Evolutionary conservation across 2,113 vertebrate genomes (phyloP), one percentile per base, ranked within the genome.

Genomic region (Neopipo cinnamomea): DNA sequence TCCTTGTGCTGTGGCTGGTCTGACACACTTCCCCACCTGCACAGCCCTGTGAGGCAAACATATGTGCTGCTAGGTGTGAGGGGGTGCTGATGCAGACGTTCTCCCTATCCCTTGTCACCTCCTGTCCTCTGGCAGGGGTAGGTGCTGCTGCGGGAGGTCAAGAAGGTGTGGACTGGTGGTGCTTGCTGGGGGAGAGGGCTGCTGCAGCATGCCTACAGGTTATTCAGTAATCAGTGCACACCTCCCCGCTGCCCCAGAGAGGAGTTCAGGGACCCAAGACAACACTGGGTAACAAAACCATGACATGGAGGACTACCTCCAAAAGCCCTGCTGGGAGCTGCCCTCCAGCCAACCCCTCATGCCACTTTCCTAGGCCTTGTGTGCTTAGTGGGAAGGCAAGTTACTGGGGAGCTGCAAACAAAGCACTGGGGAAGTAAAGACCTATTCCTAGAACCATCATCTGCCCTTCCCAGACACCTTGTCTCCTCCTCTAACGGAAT

Each of bases 1-100:
- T 42, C 61, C 25, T n/a, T 33, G 37, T 4, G 5, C 30, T 39
- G 0, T 0, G 31, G 42, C 47, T 75, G 39, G 11, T n/a, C 8
- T 5, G 46, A 52, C 19, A 3, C 0, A 0, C n/a, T 28, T 15
- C 67, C n/a, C 28, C 7, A 10, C 19, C 37, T 5, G 12, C 1
- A 0, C 28, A 21, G 55, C 53, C 19, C 2, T 9, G 66, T 6
- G 27, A 37, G 42, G 56, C 33, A 20, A 39, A 44, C 22, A 0
- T 23, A 15, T 0, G 2, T 39, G 66, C 66, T 78, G n/a, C 20
- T 15, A 2, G 9, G 15, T 52, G 21, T 31, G 15, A 8, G 21
- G 52, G 58, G 24, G 8, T 42, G 58, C 59, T 12, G 6, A 2
- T 28, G 50, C 23, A 35, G 50, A 59, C 67, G 27, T 41, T 21